Percentiles rank a stretch among this genome's conserved stretches.
Evolutionary conservation across 2,113 vertebrate species (phyloP).

Genomic region (Zosterops hypoxanthus): DNA sequence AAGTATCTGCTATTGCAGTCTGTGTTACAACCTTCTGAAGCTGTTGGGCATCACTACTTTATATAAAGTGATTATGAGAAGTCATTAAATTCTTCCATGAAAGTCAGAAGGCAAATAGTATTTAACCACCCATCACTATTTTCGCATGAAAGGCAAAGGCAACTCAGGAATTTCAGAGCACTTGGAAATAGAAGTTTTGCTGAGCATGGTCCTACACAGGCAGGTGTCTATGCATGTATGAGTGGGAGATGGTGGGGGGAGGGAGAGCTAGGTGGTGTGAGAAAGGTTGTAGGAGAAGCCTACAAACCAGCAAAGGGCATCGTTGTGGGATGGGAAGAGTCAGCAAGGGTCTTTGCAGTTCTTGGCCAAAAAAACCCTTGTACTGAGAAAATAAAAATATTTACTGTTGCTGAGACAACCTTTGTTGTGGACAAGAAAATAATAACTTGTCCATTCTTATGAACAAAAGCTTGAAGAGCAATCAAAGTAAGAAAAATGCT

Average conservation of each 20-base stretch:
- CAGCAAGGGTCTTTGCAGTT: not conserved
- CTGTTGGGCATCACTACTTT: not conserved
- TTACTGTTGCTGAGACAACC: not conserved
- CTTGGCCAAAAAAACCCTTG: not conserved
- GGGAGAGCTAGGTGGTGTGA: not conserved
- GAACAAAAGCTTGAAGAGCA: not conserved
- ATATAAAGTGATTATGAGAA: not conserved
- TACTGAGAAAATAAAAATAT: not conserved
- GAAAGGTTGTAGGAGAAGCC: not conserved
- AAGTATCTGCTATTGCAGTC: not conserved
- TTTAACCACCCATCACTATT: not conserved
- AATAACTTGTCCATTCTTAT: not conserved
- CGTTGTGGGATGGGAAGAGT: not conserved
- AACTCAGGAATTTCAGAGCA: not conserved
- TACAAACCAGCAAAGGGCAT: not conserved
- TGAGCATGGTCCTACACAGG: not conserved
- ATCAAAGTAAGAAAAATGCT: not conserved
- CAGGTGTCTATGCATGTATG: accelerated
- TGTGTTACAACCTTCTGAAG: not conserved
- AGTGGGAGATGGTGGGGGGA: not conserved
- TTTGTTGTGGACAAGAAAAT: not conserved
- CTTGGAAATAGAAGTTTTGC: not conserved
- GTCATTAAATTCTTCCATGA: not conserved
- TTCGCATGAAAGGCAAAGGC: not conserved
- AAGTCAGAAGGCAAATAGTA: not conserved